Conservation (phyloP, 2,888 invertebrate genomes). For the Drosophila buzzatii region DNA sequence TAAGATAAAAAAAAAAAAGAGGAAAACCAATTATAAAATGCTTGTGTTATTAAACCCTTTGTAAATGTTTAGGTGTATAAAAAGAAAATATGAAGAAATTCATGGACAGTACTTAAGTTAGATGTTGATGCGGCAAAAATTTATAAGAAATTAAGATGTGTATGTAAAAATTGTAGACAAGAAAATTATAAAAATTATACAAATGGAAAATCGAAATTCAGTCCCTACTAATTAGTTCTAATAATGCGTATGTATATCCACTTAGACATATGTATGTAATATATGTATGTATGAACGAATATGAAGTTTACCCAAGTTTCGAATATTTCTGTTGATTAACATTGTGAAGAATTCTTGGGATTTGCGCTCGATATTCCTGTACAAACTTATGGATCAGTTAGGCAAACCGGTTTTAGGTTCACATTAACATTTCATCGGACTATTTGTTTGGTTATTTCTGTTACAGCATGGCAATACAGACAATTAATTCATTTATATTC, state of each 20-base stretch:
- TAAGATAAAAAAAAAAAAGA: conserved; percentile 6
- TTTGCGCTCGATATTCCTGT: conserved; percentile 48
- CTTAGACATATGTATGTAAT: conserved; percentile 59
- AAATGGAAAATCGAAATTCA: conserved; percentile 42
- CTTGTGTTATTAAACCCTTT: conserved; percentile 66
- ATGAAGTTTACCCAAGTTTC: conserved; percentile 30
- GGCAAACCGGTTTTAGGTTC: conserved; percentile 70
- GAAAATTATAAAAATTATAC: conserved; percentile 44
- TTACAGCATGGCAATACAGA: conserved; percentile 78
- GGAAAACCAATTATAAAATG: conserved; percentile 26
- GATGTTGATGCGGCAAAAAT: conserved; percentile 57
- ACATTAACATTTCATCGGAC: conserved; percentile 60
- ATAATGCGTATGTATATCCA: conserved; percentile 55
- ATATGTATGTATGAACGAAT: conserved; percentile 38
- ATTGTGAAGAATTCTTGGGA: conserved; percentile 29
- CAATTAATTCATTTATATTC: conserved; percentile 13
- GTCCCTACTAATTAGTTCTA: conserved; percentile 62
- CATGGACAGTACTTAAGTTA: conserved; percentile 65
- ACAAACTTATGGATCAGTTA: conserved; percentile 24
- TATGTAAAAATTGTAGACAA: conserved; percentile 66
- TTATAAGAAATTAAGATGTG: conserved; percentile 51
- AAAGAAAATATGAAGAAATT: conserved; percentile 30
- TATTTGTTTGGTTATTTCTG: conserved; percentile 66
- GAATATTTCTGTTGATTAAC: conserved; percentile 34
- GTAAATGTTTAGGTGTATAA: conserved; percentile 76